Conservation (phyloP, 2,888 invertebrate species). For the Molanna angustata region DNA sequence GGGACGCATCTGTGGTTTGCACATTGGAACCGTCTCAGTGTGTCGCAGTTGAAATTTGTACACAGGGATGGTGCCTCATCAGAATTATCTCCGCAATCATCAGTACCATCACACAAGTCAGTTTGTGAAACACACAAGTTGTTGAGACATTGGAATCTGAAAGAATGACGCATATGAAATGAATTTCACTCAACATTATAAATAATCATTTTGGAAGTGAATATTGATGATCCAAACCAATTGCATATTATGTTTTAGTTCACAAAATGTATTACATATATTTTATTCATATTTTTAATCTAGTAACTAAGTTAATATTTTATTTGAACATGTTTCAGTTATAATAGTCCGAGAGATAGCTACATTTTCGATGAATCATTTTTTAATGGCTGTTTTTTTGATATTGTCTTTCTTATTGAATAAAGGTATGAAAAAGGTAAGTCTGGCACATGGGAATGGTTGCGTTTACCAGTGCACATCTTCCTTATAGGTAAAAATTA, state of each 20-base stretch:
- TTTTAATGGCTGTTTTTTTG: too few relatives aligned
- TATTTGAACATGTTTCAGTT: not conserved
- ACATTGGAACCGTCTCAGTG: conserved; percentile 83
- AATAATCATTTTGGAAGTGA: too few relatives aligned
- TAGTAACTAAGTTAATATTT: not conserved
- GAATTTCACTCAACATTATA: too few relatives aligned
- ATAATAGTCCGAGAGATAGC: not conserved
- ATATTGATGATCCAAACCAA: too few relatives aligned
- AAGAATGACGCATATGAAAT: too few relatives aligned
- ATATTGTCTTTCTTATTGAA: too few relatives aligned
- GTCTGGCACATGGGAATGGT: too few relatives aligned
- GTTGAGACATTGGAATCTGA: conserved; percentile 86
- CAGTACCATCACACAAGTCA: conserved; percentile 89
- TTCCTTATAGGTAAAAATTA: too few relatives aligned
- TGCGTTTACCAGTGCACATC: too few relatives aligned
- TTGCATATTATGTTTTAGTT: too few relatives aligned
- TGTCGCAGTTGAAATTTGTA: conserved; percentile 83
- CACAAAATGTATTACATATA: not conserved
- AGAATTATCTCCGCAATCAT: conserved; percentile 89
- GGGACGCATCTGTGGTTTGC: conserved; percentile 85
- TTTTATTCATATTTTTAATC: not conserved
- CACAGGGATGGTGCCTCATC: conserved; percentile 82
- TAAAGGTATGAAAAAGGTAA: too few relatives aligned
- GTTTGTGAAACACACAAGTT: conserved; percentile 87
- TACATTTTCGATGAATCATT: too few relatives aligned